These are phyloP conservation scores for Agrotis segetum DNA, from an alignment of 2,888 invertebrate genomes.

Conservation along the genomic window DNA sequence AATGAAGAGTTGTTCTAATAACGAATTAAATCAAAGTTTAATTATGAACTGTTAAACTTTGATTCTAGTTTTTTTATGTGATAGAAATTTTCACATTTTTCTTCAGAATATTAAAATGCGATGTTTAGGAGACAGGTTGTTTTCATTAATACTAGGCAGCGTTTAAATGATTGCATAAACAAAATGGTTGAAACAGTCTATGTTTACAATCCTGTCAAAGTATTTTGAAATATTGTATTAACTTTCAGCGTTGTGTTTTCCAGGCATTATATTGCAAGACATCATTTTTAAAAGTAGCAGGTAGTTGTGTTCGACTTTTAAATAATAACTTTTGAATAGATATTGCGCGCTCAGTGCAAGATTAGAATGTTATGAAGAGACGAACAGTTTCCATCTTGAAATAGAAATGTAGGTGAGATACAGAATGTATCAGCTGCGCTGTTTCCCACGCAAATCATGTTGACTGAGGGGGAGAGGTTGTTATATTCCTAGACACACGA, in stretches of 20 bases:
- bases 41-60: slow-evolving; percentile 37
- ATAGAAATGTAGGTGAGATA: slow-evolving; percentile 42
- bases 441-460: slow-evolving; percentile 59
- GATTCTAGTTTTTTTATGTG: slow-evolving; percentile 17
- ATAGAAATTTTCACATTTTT: slow-evolving; percentile 1
- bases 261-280: too few relatives aligned
- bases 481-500: slow-evolving; percentile 39
- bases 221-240: neutral
- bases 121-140: neutral
- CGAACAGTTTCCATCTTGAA: slow-evolving; percentile 40
- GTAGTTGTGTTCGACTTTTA: too few relatives aligned
- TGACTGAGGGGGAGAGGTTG: slow-evolving; percentile 43
- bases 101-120: neutral
- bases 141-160: neutral
- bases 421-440: slow-evolving; percentile 42
- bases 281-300: neutral
- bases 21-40: too few relatives aligned
- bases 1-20: too few relatives aligned
- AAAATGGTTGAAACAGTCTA: neutral
- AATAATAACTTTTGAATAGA: too few relatives aligned
- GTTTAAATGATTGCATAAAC: neutral
- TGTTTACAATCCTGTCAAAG: neutral
- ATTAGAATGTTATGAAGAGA: slow-evolving; percentile 24
- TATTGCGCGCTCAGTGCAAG: neutral
- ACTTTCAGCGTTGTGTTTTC: too few relatives aligned